Conservation (phyloP, 1,140 invertebrate genomes). For the Drosophila rhopaloa region DNA sequence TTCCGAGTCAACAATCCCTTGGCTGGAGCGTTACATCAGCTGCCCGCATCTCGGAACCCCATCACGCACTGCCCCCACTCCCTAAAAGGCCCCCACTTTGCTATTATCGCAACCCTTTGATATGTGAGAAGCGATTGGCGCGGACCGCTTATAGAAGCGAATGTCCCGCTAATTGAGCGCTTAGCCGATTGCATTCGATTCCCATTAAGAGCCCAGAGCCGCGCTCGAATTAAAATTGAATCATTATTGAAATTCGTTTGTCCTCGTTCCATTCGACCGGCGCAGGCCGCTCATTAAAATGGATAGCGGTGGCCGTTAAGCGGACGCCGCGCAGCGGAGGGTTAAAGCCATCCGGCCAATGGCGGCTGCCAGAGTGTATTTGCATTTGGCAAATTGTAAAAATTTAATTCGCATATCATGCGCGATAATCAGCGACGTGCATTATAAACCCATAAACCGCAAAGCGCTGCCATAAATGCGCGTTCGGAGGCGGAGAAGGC, state of each 20-base stretch:
- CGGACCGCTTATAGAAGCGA: slow-evolving; percentile 42
- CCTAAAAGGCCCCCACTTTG: background rate
- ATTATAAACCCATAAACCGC: slow-evolving; percentile 81
- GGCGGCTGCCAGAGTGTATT: slow-evolving; percentile 39
- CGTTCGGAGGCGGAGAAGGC: slow-evolving; percentile 1
- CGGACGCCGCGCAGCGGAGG: slow-evolving; percentile 21
- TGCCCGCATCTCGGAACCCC: slow-evolving; percentile 29
- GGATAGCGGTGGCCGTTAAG: slow-evolving; percentile 50
- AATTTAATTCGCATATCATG: slow-evolving; percentile 83
- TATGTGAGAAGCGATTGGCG: slow-evolving; percentile 52
- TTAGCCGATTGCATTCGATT: slow-evolving; percentile 72
- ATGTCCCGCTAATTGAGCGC: slow-evolving; percentile 72
- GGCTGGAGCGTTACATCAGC: slow-evolving; percentile 27
- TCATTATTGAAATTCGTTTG: slow-evolving; percentile 77
- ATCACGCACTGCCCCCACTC: slow-evolving; percentile 28
- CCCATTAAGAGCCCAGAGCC: slow-evolving; percentile 64
- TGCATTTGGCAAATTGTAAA: slow-evolving; percentile 82
- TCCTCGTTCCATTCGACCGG: slow-evolving; percentile 11
- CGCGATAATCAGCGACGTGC: slow-evolving; percentile 79
- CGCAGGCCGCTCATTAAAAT: slow-evolving; percentile 61
- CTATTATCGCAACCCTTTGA: slow-evolving; percentile 39
- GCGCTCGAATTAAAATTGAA: slow-evolving; percentile 79
- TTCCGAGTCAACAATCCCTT: slow-evolving; percentile 5
- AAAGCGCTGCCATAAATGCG: slow-evolving; percentile 74
- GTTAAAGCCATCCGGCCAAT: slow-evolving; percentile 18